Percentiles rank a stretch among this genome's conserved stretches.
phyloP scores from a whole-genome alignment of 2,888 invertebrate genomes.

The Polydrusus cervinus region DNA sequence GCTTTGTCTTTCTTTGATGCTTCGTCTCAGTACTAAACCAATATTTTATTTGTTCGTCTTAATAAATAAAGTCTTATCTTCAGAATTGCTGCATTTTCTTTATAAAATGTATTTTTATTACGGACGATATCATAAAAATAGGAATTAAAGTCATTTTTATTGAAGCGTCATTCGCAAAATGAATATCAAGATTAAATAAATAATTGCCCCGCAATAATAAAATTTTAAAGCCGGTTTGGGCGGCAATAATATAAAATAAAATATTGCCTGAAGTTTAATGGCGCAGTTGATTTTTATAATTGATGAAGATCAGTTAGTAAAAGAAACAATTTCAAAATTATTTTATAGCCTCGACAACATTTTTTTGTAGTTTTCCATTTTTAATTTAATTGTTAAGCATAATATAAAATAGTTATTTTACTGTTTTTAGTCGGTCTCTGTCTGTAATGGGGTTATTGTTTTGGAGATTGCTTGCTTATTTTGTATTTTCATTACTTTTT shows the following conservation, averaged over 20 bases:
- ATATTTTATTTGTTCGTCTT: too few species aligned
- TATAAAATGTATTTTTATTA: not conserved
- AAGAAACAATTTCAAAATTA: not conserved
- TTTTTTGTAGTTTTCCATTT: not conserved
- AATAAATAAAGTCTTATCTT: too few species aligned
- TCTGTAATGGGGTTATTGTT: too few species aligned
- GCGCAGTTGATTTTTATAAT: conserved; percentile 4
- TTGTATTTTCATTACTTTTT: too few species aligned
- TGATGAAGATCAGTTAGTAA: conserved; percentile 11
- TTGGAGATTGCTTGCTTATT: too few species aligned
- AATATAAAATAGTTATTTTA: too few species aligned
- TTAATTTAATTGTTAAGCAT: not conserved
- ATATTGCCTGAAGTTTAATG: conserved; percentile 1
- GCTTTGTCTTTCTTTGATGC: too few species aligned
- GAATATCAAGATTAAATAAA: conserved; percentile 9
- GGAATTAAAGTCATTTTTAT: conserved; percentile 4
- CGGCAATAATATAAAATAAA: conserved; percentile 5
- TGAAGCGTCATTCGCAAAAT: not conserved
- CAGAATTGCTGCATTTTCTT: not conserved
- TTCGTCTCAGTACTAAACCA: too few species aligned
- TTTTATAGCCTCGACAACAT: not conserved
- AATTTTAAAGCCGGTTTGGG: not conserved
- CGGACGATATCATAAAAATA: not conserved
- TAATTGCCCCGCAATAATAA: conserved; percentile 7
- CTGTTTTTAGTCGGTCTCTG: too few species aligned